A percentile compares a stretch with the other conserved stretches of the same genome.
Conservation (phyloP, 2,113 vertebrate genomes). For the Hyaena hyaena region DNA sequence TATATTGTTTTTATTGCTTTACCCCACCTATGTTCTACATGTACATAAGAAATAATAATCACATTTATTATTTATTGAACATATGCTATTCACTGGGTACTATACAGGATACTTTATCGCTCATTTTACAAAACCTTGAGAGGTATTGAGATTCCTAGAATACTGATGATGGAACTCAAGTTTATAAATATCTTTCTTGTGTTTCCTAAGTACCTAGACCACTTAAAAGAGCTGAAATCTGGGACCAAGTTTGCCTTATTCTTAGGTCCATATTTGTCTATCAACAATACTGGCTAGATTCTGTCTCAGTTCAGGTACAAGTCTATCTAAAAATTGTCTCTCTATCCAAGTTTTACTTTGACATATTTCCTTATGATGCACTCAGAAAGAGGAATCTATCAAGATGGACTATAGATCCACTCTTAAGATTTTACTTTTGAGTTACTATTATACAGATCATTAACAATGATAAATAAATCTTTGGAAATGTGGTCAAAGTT, state of each 20-base stretch:
- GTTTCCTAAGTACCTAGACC: not conserved
- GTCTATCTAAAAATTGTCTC: not conserved
- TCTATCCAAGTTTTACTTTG: not conserved
- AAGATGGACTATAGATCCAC: not conserved
- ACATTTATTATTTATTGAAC: not conserved
- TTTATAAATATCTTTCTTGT: not conserved
- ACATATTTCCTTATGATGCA: not conserved
- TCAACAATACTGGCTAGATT: not conserved
- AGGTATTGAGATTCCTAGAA: not conserved
- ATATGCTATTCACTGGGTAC: not conserved
- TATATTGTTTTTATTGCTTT: not conserved
- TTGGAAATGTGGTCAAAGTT: not conserved
- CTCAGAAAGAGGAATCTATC: not conserved
- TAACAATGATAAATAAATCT: not conserved
- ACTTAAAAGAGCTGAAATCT: not conserved
- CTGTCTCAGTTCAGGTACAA: not conserved
- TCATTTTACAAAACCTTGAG: not conserved
- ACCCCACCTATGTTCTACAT: not conserved
- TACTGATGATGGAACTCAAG: not conserved
- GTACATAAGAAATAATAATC: not conserved
- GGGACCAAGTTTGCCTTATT: not conserved
- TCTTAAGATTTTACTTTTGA: not conserved
- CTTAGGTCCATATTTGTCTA: too few species aligned
- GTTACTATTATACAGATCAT: not conserved
- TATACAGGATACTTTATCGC: not conserved